Evolutionary conservation across 2,888 invertebrate species (phyloP), one percentile per base, ranked within the genome.

Genomic region (Trissoscelio sp.): DNA sequence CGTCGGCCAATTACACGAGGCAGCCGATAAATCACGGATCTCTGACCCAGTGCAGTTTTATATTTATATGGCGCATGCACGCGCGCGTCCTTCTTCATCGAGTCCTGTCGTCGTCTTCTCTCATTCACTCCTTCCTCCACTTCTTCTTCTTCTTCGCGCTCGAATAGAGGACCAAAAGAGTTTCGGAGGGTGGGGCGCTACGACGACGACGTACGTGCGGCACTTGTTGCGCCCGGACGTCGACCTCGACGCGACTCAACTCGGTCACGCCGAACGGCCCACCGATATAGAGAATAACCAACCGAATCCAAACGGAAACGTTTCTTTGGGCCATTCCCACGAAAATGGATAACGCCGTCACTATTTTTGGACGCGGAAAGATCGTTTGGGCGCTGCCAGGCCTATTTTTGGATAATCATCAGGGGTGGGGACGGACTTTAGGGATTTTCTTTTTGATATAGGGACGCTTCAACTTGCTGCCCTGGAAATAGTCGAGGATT

Each of bases 181-280:
- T 28, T 28, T 42, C 82, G 81, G 83, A 18, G 31, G 55, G 67
- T 44, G 55, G 55, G 55, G 31, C 55, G 34, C 83, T 82, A 86
- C 85, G 86, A 80, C 51, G 83, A 84, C 83, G 83, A 85, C 85
- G 85, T 86, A 87, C 89, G 87, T 88, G 88, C 89, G 89, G 90
- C 91, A 91, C 91, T 91, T 91, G 91, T 91, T 91, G 91, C 90
- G 89, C 87, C 89, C 91, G 91, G 91, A 87, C 91, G 90, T 91
- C 91, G 91, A 91, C 91, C 91, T 90, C 90, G 62, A 44, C 57
- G 67, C 79, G 67, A 55, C 70, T 60, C 66, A 55, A 69, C 67
- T 83, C 70, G 74, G 53, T 31, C 72, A 46, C 72, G 74, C 55
- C 62, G 57, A 72, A 55, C 58, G 77, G 28, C 44, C 57, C 24